Evolutionary conservation across 2,113 vertebrate species (phyloP).

Genomic region (Ochotona princeps): DNA sequence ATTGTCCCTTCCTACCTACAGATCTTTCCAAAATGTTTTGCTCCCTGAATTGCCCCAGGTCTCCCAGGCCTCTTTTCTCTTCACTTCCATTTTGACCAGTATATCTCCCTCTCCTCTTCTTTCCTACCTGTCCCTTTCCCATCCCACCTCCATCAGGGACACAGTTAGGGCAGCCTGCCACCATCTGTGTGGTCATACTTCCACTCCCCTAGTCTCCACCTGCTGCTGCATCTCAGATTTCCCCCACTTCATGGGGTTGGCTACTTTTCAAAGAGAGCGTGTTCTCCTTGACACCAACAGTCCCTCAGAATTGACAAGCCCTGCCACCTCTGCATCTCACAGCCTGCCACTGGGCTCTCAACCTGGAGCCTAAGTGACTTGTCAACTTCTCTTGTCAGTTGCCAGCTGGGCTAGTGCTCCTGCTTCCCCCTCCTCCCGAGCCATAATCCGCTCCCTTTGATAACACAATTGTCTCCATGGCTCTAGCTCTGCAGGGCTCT

Average conservation of each 20-base stretch:
- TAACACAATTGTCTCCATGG: conserved; percentile 57
- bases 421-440: conserved; percentile 9
- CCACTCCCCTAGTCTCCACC: not conserved
- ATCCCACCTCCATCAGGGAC: too few species aligned
- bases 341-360: conserved; percentile 44
- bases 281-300: conserved; percentile 14
- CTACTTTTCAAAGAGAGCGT: conserved; percentile 34
- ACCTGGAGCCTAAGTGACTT: conserved; percentile 71
- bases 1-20: too few species aligned
- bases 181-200: not conserved
- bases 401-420: not conserved
- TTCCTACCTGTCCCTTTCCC: not conserved
- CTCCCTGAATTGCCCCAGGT: not conserved
- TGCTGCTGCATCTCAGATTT: not conserved
- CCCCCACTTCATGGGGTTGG: not conserved
- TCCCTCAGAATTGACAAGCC: conserved; percentile 66
- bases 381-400: conserved; percentile 66
- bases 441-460: conserved; percentile 65
- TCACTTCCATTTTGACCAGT: not conserved
- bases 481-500: not conserved
- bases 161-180: not conserved
- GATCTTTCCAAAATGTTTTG: not conserved
- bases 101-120: not conserved
- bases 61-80: not conserved
- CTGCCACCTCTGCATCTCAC: conserved; percentile 62